Evolutionary conservation across 1,140 invertebrate species (phyloP), one percentile per base, ranked within the genome.

Genomic region (Megathymus violae): DNA sequence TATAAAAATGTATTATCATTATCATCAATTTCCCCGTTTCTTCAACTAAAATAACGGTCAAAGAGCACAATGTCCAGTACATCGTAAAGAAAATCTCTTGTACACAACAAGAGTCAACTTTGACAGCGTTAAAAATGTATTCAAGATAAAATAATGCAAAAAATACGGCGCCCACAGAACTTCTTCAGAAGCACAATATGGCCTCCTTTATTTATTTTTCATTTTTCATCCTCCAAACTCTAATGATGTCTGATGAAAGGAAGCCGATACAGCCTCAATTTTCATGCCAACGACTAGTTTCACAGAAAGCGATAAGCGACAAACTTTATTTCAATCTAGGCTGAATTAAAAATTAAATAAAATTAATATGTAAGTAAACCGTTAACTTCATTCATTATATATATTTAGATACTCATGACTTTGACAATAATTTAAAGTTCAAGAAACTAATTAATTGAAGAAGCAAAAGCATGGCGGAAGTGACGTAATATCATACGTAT

Each of bases 201-300:
- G 65, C 63, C 54, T 69, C 56, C 64, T 78, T 76, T 83, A 82
- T 88, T 87, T 82, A 85, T 85, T 73, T 80, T 82, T 77, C 80
- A 82, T 85, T 85, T 85, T 83, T 85, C 78, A 81, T 80, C 79
- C 74, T 65, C 56, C 27, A 77, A 80, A 82, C 79, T 86, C 82
- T 88, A 86, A 88, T 85, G 85, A 86, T 81, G 75, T 76, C 78
- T 82, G 85, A 88, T 86, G 83, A 86, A 88, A 83, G 75, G 78
- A 80, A 76, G 71, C 71, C 78, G 82, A 82, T 83, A 80, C 64
- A 64, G 44, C 64, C 68, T 69, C 62, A 69, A 69, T 74, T 78
- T 69, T 63, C 43, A 48, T 47, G 44, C 64, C 43, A 51, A 63
- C 41, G 52, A 65, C 69, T 65, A 60, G 41, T 44, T 44, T 27